Conservation (phyloP, 2,113 vertebrate genomes). For the Morone chrysops region DNA sequence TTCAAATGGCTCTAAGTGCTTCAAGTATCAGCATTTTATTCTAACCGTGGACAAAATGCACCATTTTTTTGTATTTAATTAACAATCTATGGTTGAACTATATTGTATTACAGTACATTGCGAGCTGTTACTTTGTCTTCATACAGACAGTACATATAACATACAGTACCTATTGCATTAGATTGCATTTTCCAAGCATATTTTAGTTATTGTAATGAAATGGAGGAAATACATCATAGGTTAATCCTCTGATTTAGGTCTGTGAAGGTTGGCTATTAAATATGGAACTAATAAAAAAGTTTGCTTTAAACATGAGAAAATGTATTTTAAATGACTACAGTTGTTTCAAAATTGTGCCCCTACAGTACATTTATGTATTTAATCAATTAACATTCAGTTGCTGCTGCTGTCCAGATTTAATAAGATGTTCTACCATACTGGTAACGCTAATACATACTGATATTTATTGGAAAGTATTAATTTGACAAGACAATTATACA, state of each 20-base stretch:
- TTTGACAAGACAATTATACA: not conserved
- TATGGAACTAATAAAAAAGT: slow-evolving; percentile 6
- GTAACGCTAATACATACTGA: not conserved
- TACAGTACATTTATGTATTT: too few relatives aligned
- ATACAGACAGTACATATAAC: not conserved
- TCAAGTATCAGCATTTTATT: not conserved
- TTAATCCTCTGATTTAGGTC: slow-evolving; percentile 9
- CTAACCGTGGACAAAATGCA: slow-evolving; percentile 9
- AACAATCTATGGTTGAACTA: not conserved
- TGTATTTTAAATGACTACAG: too few relatives aligned
- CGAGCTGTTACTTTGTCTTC: slow-evolving; percentile 17
- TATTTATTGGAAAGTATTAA: slow-evolving; percentile 2
- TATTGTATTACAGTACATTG: slow-evolving; percentile 5
- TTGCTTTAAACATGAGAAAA: too few relatives aligned
- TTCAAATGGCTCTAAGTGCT: not conserved
- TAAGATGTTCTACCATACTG: not conserved
- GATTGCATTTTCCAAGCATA: slow-evolving; percentile 2
- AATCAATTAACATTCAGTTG: too few relatives aligned
- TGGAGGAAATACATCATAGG: not conserved
- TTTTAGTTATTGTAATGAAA: slow-evolving; percentile 16
- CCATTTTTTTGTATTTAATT: too few relatives aligned
- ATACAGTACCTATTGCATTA: not conserved
- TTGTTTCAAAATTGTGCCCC: too few relatives aligned
- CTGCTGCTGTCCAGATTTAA: too few relatives aligned
- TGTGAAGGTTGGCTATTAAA: not conserved